Base-by-base conservation (phyloP, 2,113 vertebrate genomes). In the Todiramphus saurophagus region DNA sequence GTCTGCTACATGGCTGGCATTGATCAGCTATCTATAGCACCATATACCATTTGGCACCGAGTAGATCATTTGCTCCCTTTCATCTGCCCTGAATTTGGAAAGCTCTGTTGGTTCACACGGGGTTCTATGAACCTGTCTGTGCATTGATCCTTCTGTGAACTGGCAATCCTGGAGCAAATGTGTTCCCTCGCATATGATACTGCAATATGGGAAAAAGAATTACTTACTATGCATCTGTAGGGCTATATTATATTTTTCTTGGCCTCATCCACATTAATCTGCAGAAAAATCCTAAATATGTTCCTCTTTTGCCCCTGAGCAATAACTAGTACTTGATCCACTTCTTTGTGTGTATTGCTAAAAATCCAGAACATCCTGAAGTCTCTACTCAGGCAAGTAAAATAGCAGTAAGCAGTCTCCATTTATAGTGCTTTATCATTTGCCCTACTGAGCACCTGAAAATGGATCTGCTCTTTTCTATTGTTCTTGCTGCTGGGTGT, bases 91-190 rank as follows among this genome's bases (percentile, higher is more conserved):
- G 88, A 85, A 94, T 96, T 97, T 96, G 95, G 92, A 95, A 94
- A 94, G 96, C 95, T 90, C 77, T 11, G n/a, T 90, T 4, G 62
- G 92, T 97, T 97, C 95, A 93, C 86, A 83, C 25, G 50, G 89
- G 95, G 94, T 96, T 96, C 96, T 92, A 94, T 11, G 63, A 96
- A 96, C 96, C 95, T 96, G 95, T 96, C 94, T 96, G 91, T 96
- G 94, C 94, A 50, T 87, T 95, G 96, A 96, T 96, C 96, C 94
- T 96, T 97, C 95, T 97, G 96, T 93, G 93, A 93, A 96, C 95
- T 95, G 94, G 95, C 96, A 97, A 88, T 95, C 89, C 89, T 96
- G 93, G 94, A 96, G 91, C 95, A 97, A 96, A 93, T 96, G 96
- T 97, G 95, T 94, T 95, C 96, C 96, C 95, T 97, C 89, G 10